A percentile compares a stretch with the other conserved stretches of the same genome.
These are phyloP conservation scores for Zootoca vivipara DNA, from an alignment of 2,113 vertebrate species.

Conservation along the genomic window DNA sequence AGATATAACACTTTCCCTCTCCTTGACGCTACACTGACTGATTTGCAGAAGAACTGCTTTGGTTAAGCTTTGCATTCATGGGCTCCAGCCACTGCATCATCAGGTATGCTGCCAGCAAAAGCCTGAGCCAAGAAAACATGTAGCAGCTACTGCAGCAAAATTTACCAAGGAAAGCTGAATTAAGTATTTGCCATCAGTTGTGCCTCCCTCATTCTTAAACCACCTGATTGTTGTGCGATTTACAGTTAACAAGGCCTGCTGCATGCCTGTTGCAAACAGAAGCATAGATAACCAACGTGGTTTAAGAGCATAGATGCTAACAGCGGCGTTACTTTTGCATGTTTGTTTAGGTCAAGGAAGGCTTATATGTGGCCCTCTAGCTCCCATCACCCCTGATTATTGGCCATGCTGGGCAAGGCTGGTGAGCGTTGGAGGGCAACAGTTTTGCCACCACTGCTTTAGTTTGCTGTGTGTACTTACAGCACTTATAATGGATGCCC, in stretches of 20 bases:
- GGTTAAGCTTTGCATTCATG: neutral
- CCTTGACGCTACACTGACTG: neutral
- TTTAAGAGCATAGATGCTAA: neutral
- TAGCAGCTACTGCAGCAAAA: neutral
- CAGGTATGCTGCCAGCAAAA: neutral
- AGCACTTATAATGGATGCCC: neutral
- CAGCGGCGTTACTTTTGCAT: neutral
- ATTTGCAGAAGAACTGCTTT: neutral
- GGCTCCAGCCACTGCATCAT: neutral
- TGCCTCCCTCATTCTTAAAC: neutral
- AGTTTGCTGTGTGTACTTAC: neutral
- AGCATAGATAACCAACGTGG: neutral
- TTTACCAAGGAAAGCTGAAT: conserved; percentile 8
- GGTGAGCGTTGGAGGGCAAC: no score
- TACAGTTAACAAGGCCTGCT: neutral
- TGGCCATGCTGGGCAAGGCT: no score
- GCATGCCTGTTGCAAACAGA: neutral
- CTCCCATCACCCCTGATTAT: no score
- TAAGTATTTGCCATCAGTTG: conserved; percentile 10
- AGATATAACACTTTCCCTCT: neutral
- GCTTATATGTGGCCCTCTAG: no score
- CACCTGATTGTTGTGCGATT: conserved; percentile 10
- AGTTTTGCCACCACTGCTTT: no score
- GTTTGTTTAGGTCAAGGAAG: neutral
- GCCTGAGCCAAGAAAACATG: neutral